Evolutionary conservation across 2,113 vertebrate genomes (phyloP).

Genomic region (Columbina picui): DNA sequence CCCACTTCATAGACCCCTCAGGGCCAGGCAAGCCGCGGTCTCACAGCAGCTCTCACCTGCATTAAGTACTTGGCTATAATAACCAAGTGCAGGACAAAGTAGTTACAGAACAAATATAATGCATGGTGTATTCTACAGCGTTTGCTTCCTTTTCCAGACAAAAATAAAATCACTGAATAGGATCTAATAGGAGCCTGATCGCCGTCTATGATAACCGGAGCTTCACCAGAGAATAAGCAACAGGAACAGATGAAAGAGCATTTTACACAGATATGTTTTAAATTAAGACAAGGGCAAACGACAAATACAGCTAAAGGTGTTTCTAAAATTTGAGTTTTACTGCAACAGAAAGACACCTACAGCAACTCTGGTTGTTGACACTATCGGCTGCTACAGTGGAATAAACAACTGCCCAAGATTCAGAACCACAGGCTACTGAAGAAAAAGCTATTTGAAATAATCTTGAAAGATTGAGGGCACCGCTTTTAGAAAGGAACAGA

Average conservation of each 20-base stretch:
- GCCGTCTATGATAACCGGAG: not conserved
- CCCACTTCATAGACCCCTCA: not conserved
- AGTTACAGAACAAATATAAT: not conserved
- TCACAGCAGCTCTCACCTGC: not conserved
- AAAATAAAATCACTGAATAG: not conserved
- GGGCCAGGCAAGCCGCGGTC: not conserved
- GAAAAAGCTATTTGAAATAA: slow-evolving; percentile 20
- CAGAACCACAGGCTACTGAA: slow-evolving; percentile 3
- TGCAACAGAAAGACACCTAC: not conserved
- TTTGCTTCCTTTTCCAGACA: not conserved
- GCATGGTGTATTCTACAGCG: not conserved
- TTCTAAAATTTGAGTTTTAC: not conserved
- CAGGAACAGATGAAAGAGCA: not conserved
- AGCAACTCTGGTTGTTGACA: not conserved
- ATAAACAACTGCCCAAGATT: not conserved
- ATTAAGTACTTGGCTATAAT: not conserved
- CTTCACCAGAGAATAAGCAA: not conserved
- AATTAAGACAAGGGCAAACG: not conserved
- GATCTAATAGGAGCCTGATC: not conserved
- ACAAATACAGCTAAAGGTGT: not conserved
- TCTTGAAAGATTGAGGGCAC: slow-evolving; percentile 15
- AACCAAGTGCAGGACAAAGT: not conserved
- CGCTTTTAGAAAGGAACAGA: slow-evolving; percentile 9
- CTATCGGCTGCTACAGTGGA: not conserved
- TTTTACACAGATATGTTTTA: not conserved